A percentile compares a stretch with the other conserved stretches of the same genome.
These are phyloP conservation scores for Xanthostigma xanthostigma DNA, from an alignment of 2,888 invertebrate genomes.

Conservation along the genomic window DNA sequence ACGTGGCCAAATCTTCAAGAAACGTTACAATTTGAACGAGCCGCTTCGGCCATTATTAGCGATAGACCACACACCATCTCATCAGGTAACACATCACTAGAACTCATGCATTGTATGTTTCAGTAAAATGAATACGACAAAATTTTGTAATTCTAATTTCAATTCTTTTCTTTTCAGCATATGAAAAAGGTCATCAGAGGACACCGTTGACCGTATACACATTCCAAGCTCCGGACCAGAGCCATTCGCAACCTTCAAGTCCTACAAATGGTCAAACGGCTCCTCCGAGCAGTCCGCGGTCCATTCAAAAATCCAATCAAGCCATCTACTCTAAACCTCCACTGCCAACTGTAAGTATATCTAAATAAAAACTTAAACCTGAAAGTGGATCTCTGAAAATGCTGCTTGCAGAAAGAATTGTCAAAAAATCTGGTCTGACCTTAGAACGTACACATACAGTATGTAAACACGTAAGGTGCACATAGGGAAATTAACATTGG, in stretches of 20 bases:
- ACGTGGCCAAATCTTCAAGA: constrained; percentile 71
- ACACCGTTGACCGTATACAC: constrained; percentile 78
- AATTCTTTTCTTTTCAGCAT: constrained; percentile 38
- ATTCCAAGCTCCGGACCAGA: constrained; percentile 61
- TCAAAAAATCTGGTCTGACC: too few species aligned
- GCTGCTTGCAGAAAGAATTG: too few species aligned
- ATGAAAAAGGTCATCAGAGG: constrained; percentile 71
- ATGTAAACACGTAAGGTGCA: too few species aligned
- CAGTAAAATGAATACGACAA: neutral
- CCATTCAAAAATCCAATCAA: constrained; percentile 20
- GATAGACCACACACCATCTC: constrained; percentile 90
- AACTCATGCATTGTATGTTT: neutral
- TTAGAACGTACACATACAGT: too few species aligned
- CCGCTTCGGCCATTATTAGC: constrained; percentile 56
- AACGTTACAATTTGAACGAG: constrained; percentile 57
- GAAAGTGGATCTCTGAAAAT: too few species aligned
- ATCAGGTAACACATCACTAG: constrained; percentile 36
- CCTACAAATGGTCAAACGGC: constrained; percentile 25
- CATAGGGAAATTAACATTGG: too few species aligned
- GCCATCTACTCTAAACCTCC: constrained; percentile 41
- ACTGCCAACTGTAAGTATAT: constrained; percentile 48
- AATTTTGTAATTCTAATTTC: neutral
- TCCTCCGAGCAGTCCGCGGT: constrained; percentile 15
- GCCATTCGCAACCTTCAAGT: constrained; percentile 36
- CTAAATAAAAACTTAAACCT: neutral